Evolutionary conservation across 2,888 invertebrate species (phyloP), one percentile per base, ranked within the genome.

Genomic region (Linnaemya vulpina): DNA sequence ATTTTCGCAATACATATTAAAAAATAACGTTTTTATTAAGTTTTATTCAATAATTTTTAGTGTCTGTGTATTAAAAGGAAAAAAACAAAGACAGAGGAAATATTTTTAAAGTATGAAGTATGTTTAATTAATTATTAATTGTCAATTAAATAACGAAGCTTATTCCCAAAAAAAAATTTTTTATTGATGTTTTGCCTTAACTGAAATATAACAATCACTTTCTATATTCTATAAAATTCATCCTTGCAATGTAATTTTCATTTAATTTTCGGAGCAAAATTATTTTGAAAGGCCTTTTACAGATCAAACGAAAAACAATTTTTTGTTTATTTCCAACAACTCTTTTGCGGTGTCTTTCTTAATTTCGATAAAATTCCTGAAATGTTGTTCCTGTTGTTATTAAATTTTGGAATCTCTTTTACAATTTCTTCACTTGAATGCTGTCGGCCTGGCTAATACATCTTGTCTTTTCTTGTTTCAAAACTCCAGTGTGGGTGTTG

Each of bases 401-500:
- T 20, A 13, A 38, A 9, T 51, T 22, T 53, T 70, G 55, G 35
- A 35, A 58, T 55, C 11, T 76, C 40, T 62, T 80, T 67, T 10
- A 62, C 55, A 73, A 43, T 65, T 30, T 70, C 38, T 67, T 38
- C 71, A 71, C 17, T 70, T 71, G 13, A 73, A 80, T 68, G 51
- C 71, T 71, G 65, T 67, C 46, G 67, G 46, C 60, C 62, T 40
- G 43, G 20, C 43, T 30, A 46, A 35, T 17, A 70, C 51, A 15
- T 63, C 35, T 68, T 73, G 40, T 67, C 43, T 30, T 71, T 74
- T 43, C 15, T 43, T 43, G 15, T 5, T 15, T 67, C 46, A 60
- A 79, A 80, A 67, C 62, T 71, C 55, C 17, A 70, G 78, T 77
- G 84, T 85, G 75, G 84, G 84, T 82, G 84, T 81, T 82, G 49